phyloP scores from a whole-genome alignment of 2,797 vertebrate species.

The Limnodromus scolopaceus region DNA sequence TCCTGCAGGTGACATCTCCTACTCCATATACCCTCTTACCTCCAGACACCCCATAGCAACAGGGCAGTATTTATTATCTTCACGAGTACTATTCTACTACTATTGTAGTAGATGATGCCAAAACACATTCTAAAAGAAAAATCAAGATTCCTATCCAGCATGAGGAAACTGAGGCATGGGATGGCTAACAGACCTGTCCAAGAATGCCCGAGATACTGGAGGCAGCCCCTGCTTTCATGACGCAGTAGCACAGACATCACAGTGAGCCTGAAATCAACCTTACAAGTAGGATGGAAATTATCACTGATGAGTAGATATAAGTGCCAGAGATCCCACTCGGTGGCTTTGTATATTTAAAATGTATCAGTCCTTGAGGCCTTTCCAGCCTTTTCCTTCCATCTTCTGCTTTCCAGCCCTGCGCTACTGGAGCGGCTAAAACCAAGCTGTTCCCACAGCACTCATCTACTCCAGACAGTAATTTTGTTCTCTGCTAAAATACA shows the following conservation, averaged over 20 bases:
- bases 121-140: neutral
- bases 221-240: neutral
- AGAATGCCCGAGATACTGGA: neutral
- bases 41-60: neutral
- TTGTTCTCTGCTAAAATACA: neutral
- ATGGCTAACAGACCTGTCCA: neutral
- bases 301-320: neutral
- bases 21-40: neutral
- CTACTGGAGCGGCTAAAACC: conserved; percentile 1
- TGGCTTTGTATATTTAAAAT: neutral
- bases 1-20: neutral
- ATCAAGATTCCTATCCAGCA: neutral
- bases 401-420: neutral
- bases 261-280: neutral
- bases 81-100: neutral
- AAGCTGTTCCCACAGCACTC: conserved; percentile 16
- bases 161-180: neutral
- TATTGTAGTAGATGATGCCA: neutral
- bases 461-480: neutral
- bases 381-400: neutral
- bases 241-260: neutral
- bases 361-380: neutral
- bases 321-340: neutral
- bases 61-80: neutral
- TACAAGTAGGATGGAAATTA: neutral